A percentile compares a stretch with the other conserved stretches of the same genome.
phyloP scores from a whole-genome alignment of 2,888 invertebrate genomes.

The Subacronicta megacephala region DNA sequence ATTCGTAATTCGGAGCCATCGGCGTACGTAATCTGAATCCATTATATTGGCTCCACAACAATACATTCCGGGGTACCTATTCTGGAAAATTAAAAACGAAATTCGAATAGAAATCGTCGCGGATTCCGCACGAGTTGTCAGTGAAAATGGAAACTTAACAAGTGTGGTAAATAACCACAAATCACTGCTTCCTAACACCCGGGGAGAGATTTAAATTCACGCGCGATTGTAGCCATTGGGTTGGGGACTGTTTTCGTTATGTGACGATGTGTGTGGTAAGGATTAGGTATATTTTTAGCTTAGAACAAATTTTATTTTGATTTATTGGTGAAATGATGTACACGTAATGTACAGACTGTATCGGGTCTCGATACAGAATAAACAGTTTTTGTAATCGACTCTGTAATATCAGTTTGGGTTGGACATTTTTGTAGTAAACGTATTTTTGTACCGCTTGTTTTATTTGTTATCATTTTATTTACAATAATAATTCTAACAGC shows the following conservation, averaged over 20 bases:
- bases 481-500: too few relatives aligned
- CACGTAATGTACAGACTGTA: too few relatives aligned
- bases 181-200: slow-evolving; percentile 87
- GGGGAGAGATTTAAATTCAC: slow-evolving; percentile 87
- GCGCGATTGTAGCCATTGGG: slow-evolving; percentile 76
- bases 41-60: slow-evolving; percentile 62
- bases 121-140: slow-evolving; percentile 81
- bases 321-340: too few relatives aligned
- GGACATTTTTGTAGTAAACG: too few relatives aligned
- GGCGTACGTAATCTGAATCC: slow-evolving; percentile 60
- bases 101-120: slow-evolving; percentile 82
- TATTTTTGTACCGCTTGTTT: too few relatives aligned
- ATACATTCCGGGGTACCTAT: slow-evolving; percentile 69
- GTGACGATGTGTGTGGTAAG: slow-evolving; percentile 13
- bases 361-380: too few relatives aligned
- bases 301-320: neutral
- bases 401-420: too few relatives aligned
- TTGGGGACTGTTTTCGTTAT: slow-evolving; percentile 60
- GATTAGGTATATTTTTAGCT: too few relatives aligned
- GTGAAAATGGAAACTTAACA: slow-evolving; percentile 87
- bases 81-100: slow-evolving; percentile 85
- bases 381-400: too few relatives aligned
- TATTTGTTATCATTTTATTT: too few relatives aligned
- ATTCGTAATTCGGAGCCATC: slow-evolving; percentile 52
- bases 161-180: slow-evolving; percentile 89